Evolutionary conservation across 2,797 vertebrate species (phyloP).

Genomic region (Cygnus olor): DNA sequence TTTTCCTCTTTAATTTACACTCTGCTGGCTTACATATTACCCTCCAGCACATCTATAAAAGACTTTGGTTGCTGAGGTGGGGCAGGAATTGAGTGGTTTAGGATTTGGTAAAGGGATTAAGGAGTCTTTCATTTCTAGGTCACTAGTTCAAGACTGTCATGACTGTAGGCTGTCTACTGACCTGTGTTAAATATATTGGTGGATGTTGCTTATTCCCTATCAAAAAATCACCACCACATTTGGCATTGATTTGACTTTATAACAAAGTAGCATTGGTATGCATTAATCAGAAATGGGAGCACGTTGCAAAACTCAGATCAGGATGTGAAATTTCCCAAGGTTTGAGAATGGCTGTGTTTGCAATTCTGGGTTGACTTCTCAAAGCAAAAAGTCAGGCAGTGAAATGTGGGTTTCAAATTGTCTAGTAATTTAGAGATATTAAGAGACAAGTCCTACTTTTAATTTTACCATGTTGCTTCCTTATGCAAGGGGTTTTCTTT

Average conservation of each 20-base stretch:
- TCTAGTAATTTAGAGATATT: conserved; percentile 49
- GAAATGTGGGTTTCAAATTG: conserved; percentile 55
- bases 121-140: conserved; percentile 70
- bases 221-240: conserved; percentile 71
- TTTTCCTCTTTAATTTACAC: conserved; percentile 69
- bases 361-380: conserved; percentile 55
- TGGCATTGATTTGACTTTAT: conserved; percentile 72
- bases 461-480: conserved; percentile 45
- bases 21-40: conserved; percentile 56
- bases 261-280: conserved; percentile 62
- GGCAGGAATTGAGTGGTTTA: conserved; percentile 73
- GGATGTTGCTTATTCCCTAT: conserved; percentile 53
- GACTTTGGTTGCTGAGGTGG: conserved; percentile 60
- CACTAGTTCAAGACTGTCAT: conserved; percentile 74
- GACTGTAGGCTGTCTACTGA: conserved; percentile 66
- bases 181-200: conserved; percentile 69
- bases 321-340: conserved; percentile 63
- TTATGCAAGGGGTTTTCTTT: conserved; percentile 48
- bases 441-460: conserved; percentile 55
- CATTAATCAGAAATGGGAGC: conserved; percentile 68
- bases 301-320: conserved; percentile 59
- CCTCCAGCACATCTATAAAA: conserved; percentile 65
- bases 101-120: conserved; percentile 73
- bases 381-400: conserved; percentile 49
- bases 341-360: conserved; percentile 58